These are phyloP conservation scores for Melanotaenia boesemani DNA, from an alignment of 2,797 vertebrate species.

Conservation along the genomic window DNA sequence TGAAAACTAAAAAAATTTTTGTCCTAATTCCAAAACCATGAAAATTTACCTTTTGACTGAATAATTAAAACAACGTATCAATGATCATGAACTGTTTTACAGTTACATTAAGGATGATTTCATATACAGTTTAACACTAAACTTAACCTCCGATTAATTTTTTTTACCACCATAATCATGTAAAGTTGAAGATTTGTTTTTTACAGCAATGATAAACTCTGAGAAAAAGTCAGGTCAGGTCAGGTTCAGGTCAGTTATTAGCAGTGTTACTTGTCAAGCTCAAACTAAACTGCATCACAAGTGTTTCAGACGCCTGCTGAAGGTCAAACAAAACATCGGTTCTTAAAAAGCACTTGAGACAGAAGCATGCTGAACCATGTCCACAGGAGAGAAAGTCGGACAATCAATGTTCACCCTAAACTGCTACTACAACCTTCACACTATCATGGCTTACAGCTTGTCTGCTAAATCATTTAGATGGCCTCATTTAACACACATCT, in stretches of 20 bases:
- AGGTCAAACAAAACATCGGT: slow-evolving; percentile 44
- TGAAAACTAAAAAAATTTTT: too few relatives aligned
- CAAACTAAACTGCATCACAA: slow-evolving; percentile 22
- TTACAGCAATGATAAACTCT: too few relatives aligned
- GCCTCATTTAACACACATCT: slow-evolving; percentile 45
- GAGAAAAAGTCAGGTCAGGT: too few relatives aligned
- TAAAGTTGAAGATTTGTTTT: too few relatives aligned
- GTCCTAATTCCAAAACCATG: too few relatives aligned
- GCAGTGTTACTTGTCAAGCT: neutral
- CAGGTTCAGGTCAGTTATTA: neutral
- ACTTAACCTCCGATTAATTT: too few relatives aligned
- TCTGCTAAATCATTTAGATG: slow-evolving; percentile 67
- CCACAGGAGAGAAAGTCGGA: slow-evolving; percentile 20
- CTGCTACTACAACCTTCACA: slow-evolving; percentile 59
- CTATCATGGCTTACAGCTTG: slow-evolving; percentile 39
- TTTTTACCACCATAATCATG: too few relatives aligned
- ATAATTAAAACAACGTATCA: too few relatives aligned
- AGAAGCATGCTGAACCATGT: slow-evolving; percentile 42
- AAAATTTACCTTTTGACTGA: too few relatives aligned
- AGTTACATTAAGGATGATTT: too few relatives aligned
- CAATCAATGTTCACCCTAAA: slow-evolving; percentile 57
- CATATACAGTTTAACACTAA: too few relatives aligned
- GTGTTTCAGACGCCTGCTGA: slow-evolving; percentile 26
- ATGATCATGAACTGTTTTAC: too few relatives aligned
- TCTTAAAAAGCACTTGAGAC: slow-evolving; percentile 35